Percentiles rank a stretch among this genome's conserved stretches.
Evolutionary conservation across 2,797 vertebrate genomes (phyloP).

Genomic region (Sarcophilus harrisii): DNA sequence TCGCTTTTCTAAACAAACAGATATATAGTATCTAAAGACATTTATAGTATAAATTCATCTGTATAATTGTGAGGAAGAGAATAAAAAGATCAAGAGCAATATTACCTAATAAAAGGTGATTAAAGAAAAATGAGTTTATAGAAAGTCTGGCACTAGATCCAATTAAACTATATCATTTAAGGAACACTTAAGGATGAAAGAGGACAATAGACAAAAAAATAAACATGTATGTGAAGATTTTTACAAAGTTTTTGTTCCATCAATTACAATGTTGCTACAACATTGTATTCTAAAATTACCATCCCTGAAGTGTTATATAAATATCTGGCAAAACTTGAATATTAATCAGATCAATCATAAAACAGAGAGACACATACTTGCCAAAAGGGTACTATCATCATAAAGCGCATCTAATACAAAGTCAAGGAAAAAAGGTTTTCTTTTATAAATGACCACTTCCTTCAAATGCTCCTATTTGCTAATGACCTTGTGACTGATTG

Average conservation of each 20-base stretch:
- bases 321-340: background rate
- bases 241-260: background rate
- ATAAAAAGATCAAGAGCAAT: background rate
- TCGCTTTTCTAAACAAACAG: background rate
- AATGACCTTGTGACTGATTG: background rate
- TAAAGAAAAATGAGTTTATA: background rate
- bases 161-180: background rate
- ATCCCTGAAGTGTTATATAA: background rate
- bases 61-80: background rate
- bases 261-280: background rate
- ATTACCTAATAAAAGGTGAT: background rate
- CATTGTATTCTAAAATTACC: background rate
- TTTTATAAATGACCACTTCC: background rate
- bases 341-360: background rate
- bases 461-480: background rate
- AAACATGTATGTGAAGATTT: background rate
- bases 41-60: background rate
- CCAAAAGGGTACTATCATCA: background rate
- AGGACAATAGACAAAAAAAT: background rate
- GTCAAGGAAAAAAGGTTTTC: background rate
- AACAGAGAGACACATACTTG: background rate
- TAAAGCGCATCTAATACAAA: background rate
- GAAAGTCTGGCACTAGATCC: background rate
- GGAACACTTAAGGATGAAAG: background rate
- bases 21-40: background rate